These are phyloP conservation scores for Acipenser transmontanus DNA, from an alignment of 2,797 vertebrate genomes.

Conservation along the genomic window DNA sequence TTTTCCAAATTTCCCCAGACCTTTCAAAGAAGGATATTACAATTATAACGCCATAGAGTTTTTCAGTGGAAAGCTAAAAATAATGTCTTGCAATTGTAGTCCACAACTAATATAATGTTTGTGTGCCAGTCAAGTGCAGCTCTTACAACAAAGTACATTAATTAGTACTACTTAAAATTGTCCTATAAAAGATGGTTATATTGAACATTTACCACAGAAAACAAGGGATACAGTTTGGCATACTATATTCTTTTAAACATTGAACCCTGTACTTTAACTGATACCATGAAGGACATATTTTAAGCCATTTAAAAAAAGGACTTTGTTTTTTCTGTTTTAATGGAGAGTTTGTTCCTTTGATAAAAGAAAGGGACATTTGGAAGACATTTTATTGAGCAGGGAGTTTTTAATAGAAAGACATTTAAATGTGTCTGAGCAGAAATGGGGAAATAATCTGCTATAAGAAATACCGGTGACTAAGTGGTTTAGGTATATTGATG, in stretches of 20 bases:
- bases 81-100: constrained; percentile 65
- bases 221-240: too few species aligned
- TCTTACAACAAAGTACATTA: constrained; percentile 64
- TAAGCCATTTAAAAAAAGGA: too few species aligned
- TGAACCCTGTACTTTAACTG: too few species aligned
- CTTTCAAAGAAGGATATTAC: constrained; percentile 62
- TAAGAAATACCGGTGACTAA: constrained; percentile 52
- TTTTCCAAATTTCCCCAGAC: constrained; percentile 58
- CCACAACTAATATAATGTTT: constrained; percentile 53
- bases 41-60: constrained; percentile 63
- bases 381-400: too few species aligned
- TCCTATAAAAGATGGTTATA: constrained; percentile 9
- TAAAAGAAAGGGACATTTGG: too few species aligned
- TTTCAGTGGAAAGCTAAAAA: constrained; percentile 72
- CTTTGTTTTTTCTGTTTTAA: too few species aligned
- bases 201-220: too few species aligned
- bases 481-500: constrained; percentile 66
- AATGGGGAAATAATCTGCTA: constrained; percentile 46
- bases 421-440: constrained; percentile 36
- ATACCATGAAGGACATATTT: too few species aligned
- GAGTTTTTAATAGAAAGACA: too few species aligned
- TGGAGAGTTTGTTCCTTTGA: too few species aligned
- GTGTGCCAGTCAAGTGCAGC: constrained; percentile 67
- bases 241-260: too few species aligned
- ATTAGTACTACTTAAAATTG: constrained; percentile 62